Percentiles rank a stretch among this genome's conserved stretches.
Conservation (phyloP, 2,797 vertebrate species). For the Platalea minor region DNA sequence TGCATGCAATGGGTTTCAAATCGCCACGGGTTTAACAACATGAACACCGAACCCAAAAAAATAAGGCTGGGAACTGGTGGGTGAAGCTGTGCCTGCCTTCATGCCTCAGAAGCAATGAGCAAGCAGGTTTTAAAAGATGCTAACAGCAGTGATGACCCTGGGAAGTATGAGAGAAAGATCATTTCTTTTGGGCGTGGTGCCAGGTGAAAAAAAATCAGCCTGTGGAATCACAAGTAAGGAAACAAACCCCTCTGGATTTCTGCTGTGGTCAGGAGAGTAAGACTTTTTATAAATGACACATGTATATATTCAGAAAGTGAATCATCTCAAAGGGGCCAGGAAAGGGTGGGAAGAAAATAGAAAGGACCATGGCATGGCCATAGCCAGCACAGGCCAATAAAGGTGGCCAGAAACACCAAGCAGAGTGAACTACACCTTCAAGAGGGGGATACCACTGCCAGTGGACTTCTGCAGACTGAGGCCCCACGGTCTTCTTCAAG, state of each 20-base stretch:
- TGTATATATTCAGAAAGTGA: background rate
- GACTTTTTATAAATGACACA: background rate
- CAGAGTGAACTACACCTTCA: background rate
- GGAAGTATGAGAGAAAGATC: background rate
- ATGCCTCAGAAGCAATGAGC: background rate
- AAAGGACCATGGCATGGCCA: background rate
- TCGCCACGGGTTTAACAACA: background rate
- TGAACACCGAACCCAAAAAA: background rate
- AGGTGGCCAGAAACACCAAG: background rate
- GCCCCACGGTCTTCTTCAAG: background rate
- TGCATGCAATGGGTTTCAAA: background rate
- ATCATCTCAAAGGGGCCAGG: background rate
- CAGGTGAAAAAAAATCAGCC: background rate
- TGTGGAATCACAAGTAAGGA: background rate
- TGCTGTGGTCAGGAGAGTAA: slow-evolving; percentile 22
- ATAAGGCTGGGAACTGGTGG: background rate
- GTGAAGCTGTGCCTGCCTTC: background rate
- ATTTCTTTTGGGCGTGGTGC: background rate
- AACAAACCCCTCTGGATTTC: background rate
- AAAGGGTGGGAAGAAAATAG: background rate
- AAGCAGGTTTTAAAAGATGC: background rate
- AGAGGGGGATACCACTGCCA: background rate
- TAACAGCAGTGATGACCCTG: background rate
- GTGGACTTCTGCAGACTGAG: background rate
- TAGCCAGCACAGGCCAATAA: background rate